These are phyloP conservation scores for Trachymyrmex cornetzi DNA, from an alignment of 1,140 invertebrate species.

Conservation along the genomic window DNA sequence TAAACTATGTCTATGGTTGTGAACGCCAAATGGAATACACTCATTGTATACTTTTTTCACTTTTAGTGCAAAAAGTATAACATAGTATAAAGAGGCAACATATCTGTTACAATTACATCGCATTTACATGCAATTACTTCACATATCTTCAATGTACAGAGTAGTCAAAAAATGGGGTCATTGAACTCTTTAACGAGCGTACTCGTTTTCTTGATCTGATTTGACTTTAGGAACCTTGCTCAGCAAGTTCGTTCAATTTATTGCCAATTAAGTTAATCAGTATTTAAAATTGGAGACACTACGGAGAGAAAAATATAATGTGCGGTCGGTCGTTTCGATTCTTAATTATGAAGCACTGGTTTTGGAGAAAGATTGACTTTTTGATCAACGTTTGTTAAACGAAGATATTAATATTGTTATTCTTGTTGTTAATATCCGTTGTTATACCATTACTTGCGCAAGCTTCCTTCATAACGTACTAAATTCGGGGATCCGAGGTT, in stretches of 20 bases:
- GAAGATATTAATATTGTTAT: conserved; percentile 34
- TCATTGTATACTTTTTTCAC: not conserved
- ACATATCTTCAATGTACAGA: not conserved
- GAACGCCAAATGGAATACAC: too few relatives aligned
- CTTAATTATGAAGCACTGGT: conserved; percentile 22
- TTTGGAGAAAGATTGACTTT: conserved; percentile 13
- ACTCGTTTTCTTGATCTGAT: not conserved
- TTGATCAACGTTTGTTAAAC: conserved; percentile 20
- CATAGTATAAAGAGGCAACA: not conserved
- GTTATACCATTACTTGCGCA: conserved; percentile 24
- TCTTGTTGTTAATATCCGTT: conserved; percentile 21
- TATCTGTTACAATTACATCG: not conserved
- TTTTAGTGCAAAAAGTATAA: conserved; percentile 6
- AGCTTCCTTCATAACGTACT: conserved; percentile 35
- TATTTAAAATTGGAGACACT: not conserved
- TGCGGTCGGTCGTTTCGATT: not conserved
- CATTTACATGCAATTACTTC: not conserved
- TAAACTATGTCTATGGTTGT: too few relatives aligned
- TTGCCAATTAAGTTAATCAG: conserved; percentile 1
- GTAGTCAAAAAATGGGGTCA: conserved; percentile 9
- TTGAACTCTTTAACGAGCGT: not conserved
- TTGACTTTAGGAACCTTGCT: not conserved
- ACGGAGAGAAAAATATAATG: conserved; percentile 2
- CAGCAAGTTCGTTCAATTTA: conserved; percentile 17
- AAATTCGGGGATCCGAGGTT: conserved; percentile 59